These are phyloP conservation scores for Oncorhynchus gorbuscha DNA, from an alignment of 2,113 vertebrate species.

Conservation along the genomic window DNA sequence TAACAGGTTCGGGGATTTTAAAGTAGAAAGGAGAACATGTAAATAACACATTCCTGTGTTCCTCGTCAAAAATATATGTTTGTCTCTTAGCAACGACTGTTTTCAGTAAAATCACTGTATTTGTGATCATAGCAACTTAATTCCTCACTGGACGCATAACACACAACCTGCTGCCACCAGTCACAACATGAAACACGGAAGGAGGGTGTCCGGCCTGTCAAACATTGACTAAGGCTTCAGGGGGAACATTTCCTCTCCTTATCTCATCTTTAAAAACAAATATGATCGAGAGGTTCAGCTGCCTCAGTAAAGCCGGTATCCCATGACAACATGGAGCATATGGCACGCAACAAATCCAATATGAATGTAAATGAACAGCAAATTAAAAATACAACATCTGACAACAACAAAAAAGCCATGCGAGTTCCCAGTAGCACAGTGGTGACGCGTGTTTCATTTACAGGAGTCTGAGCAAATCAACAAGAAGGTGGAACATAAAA, in stretches of 20 bases:
- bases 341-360: conserved; percentile 65
- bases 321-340: conserved; percentile 69
- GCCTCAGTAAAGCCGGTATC: conserved; percentile 54
- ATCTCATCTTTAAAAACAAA: conserved; percentile 63
- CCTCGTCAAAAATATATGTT: no score
- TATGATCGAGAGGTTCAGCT: conserved; percentile 54
- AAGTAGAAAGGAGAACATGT: neutral
- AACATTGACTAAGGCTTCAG: conserved; percentile 21
- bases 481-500: conserved; percentile 20
- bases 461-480: conserved; percentile 34
- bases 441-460: conserved; percentile 41
- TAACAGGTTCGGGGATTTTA: no score
- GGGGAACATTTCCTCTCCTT: conserved; percentile 34
- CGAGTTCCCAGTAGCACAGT: conserved; percentile 25
- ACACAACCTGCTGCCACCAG: neutral
- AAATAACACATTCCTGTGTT: neutral
- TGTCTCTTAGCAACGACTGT: neutral
- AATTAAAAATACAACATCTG: conserved; percentile 47
- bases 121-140: no score
- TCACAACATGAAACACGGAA: conserved; percentile 15
- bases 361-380: conserved; percentile 71
- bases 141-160: no score
- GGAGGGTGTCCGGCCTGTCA: conserved; percentile 31
- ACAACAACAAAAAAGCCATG: neutral
- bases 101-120: no score